phyloP scores from a whole-genome alignment of 2,888 invertebrate species.

The Serrognathus titanus region DNA sequence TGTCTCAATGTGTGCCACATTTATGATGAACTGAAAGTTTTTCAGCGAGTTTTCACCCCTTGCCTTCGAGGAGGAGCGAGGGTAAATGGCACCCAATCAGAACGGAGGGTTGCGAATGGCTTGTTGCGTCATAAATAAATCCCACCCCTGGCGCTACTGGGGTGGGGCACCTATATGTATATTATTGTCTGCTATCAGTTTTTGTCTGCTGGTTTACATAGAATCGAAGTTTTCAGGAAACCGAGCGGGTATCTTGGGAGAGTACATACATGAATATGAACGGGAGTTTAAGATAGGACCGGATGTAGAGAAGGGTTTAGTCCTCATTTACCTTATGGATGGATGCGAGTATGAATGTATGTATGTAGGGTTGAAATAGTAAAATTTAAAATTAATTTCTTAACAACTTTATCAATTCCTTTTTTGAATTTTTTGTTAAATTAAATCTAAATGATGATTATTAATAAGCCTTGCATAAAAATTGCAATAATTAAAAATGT shows the following conservation, averaged over 20 bases:
- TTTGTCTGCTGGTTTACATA: not conserved
- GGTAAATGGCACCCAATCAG: conserved; percentile 41
- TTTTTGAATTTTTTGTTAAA: too few species aligned
- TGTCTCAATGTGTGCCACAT: conserved; percentile 39
- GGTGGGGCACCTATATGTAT: not conserved
- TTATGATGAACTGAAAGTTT: conserved; percentile 47
- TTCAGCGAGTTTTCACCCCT: conserved; percentile 36
- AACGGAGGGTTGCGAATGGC: conserved; percentile 34
- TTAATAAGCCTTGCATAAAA: too few species aligned
- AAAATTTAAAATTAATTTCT: too few species aligned
- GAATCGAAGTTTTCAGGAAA: conserved; percentile 1
- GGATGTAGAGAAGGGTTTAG: too few species aligned
- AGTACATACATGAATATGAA: too few species aligned
- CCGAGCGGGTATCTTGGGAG: not conserved
- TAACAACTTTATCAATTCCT: too few species aligned
- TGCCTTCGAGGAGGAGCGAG: conserved; percentile 35
- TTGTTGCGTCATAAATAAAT: conserved; percentile 25
- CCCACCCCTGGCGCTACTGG: conserved; percentile 6
- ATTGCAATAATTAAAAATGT: too few species aligned
- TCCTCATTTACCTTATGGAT: too few species aligned
- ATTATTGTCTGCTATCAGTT: not conserved
- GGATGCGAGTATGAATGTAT: too few species aligned
- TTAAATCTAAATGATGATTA: too few species aligned
- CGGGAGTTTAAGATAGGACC: too few species aligned
- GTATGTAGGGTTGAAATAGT: too few species aligned